Conservation (phyloP, 2,113 vertebrate genomes). For the Anseranas semipalmata region DNA sequence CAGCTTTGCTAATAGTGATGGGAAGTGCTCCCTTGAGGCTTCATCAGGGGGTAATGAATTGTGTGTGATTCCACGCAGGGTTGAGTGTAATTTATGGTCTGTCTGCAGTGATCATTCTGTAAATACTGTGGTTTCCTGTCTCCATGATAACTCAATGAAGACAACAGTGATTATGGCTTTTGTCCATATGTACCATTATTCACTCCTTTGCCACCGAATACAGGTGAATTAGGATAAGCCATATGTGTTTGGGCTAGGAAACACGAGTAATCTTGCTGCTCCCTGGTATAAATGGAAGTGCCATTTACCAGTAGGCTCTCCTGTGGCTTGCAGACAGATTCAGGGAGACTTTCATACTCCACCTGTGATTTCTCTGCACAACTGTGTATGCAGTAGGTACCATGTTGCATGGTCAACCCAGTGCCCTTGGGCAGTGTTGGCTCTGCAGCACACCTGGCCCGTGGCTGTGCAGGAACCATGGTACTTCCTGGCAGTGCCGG, state of each 20-base stretch:
- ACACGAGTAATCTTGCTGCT: not conserved
- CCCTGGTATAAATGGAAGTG: not conserved
- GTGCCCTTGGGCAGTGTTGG: not conserved
- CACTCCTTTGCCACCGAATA: not conserved
- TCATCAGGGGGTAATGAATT: not conserved
- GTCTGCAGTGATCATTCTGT: not conserved
- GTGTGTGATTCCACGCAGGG: not conserved
- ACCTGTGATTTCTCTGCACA: not conserved
- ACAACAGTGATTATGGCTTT: not conserved
- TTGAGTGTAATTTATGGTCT: not conserved
- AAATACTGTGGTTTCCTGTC: not conserved
- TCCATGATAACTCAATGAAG: not conserved
- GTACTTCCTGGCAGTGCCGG: rapidly evolving
- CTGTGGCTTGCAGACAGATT: not conserved
- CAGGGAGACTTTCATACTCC: not conserved
- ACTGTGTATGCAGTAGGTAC: not conserved
- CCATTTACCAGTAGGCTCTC: not conserved
- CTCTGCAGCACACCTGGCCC: not conserved
- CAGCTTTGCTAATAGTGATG: not conserved
- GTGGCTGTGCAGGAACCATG: rapidly evolving
- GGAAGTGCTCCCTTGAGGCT: not conserved
- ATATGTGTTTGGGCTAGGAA: not conserved
- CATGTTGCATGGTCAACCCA: not conserved
- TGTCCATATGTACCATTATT: not conserved
- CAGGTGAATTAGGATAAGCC: not conserved